Evolutionary conservation across 1,140 invertebrate species (phyloP), one percentile per base, ranked within the genome.

Genomic region (Formica selysi): DNA sequence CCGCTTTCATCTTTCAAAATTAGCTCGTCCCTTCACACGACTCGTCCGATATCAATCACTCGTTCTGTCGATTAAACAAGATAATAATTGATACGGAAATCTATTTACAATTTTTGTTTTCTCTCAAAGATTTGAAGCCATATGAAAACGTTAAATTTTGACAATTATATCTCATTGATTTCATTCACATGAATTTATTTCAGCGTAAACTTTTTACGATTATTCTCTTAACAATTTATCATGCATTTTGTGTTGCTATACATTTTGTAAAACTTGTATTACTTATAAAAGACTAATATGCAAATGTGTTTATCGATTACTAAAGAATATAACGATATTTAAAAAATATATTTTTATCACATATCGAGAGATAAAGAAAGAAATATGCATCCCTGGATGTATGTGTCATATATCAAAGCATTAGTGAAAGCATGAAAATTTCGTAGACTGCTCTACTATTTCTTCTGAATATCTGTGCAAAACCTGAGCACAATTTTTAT

Each of bases 1-100:
- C 65, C 36, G 48, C 65, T 80, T 80, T 80, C 65, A 59, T 80
- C 78, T 70, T 70, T 36, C 51, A 65, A 70, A 36, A 59, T 70
- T 41, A 67, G 36, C 64, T 38, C 76, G 29, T 51, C 64, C 13
- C 62, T 67, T 51, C n/a, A 62, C 22, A 44, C 44, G 64, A 68
- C 44, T n/a, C 32, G 13, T 70, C 48, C 64, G 32, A 57, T 80
- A 70, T 80, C 32, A 48, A 79, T 36, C 22, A 48, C 41, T 70
- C 7, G 36, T n/a, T n/a, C 51, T 36, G 51, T 70, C 78, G 78
- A 80, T 70, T 70, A 57, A 70, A 70, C 78, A 13, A 13, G 44
- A 41, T 41, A 70, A 70, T 70, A 38, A 64, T 19, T 64, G 16
- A 32, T 48, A 11, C 13, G 16, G 3, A 51, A 51, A 51, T 51